Base-by-base conservation (phyloP, 2,888 invertebrate species). In the Tachina lurida region DNA sequence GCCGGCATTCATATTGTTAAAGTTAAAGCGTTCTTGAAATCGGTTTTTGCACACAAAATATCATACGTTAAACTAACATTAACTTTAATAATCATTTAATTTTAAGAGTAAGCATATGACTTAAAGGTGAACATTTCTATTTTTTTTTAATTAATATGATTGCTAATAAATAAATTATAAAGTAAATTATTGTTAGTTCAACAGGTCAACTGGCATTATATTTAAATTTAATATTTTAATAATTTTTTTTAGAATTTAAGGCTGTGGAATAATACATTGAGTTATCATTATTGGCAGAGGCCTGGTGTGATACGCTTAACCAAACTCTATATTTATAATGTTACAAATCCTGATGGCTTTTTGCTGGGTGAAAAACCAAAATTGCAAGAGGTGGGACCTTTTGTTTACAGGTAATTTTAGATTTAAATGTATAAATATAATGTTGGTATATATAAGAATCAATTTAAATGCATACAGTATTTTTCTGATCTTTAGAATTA, bases 271-370 rank as follows among this genome's bases (percentile, higher is more conserved):
- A 96, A 97, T 13, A 97, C 97, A 0, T 91, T 97, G 58, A 96
- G 97, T 91, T 97, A 96, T 93, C 96, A 97, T 89, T 97, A 97
- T 92, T 97, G 97, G 97, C 97, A 97, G 90, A 95, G 96, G 89
- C 97, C 97, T 0, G 97, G 97, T 0, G 97, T 97, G 13, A 94
- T 96, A 87, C 94, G 97, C 83, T 93, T 97, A 82, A 97, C 97
- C 87, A 97, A 96, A 93, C 96, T 97, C 19, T 97, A 97, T 91
- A 97, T 97, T 90, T 97, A 97, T 94, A 97, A 97, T 93, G 96
- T 97, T 15, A 97, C 97, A 39, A 97, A 97, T 93, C 95, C 97
- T 0, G 96, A 97, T 77, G 96, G 94, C 2, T 97, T 97, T 90
- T 93, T 97, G 41, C 93, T 93, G 65, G 96, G 96, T 0, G 97